Evolutionary conservation across 2,888 invertebrate genomes (phyloP).

Genomic region (Dusona sp.): DNA sequence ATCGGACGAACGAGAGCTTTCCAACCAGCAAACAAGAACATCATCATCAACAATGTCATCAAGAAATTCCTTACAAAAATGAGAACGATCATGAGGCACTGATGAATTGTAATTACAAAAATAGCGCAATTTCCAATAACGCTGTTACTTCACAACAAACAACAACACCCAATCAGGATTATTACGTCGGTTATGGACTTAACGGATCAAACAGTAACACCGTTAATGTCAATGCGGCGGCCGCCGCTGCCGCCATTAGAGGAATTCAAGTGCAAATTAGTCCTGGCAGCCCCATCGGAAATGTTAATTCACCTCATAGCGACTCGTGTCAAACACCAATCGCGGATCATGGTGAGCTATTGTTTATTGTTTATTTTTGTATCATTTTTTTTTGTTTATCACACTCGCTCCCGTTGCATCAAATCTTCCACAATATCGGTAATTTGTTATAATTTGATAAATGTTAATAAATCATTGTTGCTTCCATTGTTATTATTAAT

Average conservation of each 20-base stretch:
- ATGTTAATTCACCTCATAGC: conserved; percentile 77
- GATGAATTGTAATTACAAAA: conserved; percentile 73
- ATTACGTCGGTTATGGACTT: conserved; percentile 80
- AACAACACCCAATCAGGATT: conserved; percentile 74
- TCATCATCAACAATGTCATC: conserved; percentile 73
- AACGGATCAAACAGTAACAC: conserved; percentile 70
- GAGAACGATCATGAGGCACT: conserved; percentile 73
- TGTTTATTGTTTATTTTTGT: background rate
- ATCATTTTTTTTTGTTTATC: conserved; percentile 2
- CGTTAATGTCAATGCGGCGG: conserved; percentile 74
- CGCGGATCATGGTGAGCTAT: conserved; percentile 79
- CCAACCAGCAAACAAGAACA: conserved; percentile 75
- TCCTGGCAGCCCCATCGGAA: conserved; percentile 76
- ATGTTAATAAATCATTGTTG: background rate
- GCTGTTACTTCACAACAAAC: conserved; percentile 49
- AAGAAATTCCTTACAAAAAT: conserved; percentile 74
- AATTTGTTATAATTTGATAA: background rate
- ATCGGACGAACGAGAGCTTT: conserved; percentile 74
- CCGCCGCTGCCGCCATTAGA: conserved; percentile 75
- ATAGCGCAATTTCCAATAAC: conserved; percentile 25
- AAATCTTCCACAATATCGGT: background rate
- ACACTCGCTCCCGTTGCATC: background rate
- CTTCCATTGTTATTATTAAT: background rate
- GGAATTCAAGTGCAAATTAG: conserved; percentile 76
- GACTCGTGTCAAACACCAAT: conserved; percentile 79